Conservation (phyloP, 2,113 vertebrate species). For the Crotalus viridis region DNA sequence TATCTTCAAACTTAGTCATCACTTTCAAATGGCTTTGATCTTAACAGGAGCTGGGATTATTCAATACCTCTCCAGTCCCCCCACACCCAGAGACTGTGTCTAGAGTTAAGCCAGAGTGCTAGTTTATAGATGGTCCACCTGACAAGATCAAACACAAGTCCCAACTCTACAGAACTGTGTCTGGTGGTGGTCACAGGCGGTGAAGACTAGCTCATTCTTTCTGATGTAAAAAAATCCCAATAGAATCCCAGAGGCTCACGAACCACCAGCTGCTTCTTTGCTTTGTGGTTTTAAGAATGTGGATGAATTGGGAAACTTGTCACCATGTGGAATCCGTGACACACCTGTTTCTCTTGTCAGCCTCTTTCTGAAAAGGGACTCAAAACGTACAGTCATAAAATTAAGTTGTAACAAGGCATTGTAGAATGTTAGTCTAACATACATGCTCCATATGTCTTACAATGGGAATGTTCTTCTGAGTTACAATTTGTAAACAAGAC, state of each 20-base stretch:
- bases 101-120: not conserved
- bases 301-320: slow-evolving; percentile 71
- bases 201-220: slow-evolving; percentile 56
- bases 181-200: slow-evolving; percentile 4
- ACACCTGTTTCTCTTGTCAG: slow-evolving; percentile 81
- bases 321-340: slow-evolving; percentile 64
- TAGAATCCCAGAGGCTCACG: slow-evolving; percentile 54
- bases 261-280: slow-evolving; percentile 69
- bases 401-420: slow-evolving; percentile 67
- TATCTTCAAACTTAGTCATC: not conserved
- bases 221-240: slow-evolving; percentile 63
- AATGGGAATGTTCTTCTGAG: slow-evolving; percentile 59
- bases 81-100: not conserved
- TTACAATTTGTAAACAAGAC: slow-evolving; percentile 68
- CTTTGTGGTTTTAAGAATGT: slow-evolving; percentile 71
- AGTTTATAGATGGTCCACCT: slow-evolving; percentile 35
- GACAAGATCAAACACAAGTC: slow-evolving; percentile 32
- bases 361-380: slow-evolving; percentile 68
- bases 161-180: slow-evolving; percentile 12
- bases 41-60: not conserved
- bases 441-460: slow-evolving; percentile 53
- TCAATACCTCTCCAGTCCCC: not conserved
- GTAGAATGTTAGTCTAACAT: slow-evolving; percentile 56
- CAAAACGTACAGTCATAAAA: slow-evolving; percentile 71
- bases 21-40: not conserved